A percentile compares a stretch with the other conserved stretches of the same genome.
Conservation (phyloP, 2,797 vertebrate species). For the Hirundo rustica region DNA sequence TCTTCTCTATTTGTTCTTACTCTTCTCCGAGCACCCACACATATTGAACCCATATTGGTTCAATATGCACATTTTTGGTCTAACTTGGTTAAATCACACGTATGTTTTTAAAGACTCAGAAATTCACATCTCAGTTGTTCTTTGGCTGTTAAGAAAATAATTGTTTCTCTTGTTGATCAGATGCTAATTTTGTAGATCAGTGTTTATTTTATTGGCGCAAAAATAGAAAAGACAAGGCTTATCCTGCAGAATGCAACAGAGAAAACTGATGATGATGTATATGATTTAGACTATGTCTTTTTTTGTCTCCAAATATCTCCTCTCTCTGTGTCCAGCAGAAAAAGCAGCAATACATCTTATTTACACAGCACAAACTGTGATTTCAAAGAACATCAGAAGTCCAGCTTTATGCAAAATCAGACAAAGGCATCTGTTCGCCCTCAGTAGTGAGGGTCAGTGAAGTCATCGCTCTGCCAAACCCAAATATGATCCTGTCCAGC, state of each 20-base stretch:
- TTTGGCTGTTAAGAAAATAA: not conserved
- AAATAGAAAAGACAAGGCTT: not conserved
- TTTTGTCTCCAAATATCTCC: not conserved
- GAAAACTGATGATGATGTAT: not conserved
- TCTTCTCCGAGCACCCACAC: accelerated
- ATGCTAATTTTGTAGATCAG: not conserved
- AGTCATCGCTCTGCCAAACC: not conserved
- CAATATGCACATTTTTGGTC: not conserved
- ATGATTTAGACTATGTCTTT: not conserved
- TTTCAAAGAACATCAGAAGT: not conserved
- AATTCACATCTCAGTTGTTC: not conserved
- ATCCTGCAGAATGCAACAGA: not conserved
- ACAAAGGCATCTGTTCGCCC: not conserved
- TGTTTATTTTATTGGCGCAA: not conserved
- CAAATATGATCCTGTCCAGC: not conserved
- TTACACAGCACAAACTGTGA: not conserved
- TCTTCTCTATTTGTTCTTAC: not conserved
- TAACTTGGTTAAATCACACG: not conserved
- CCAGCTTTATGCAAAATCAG: not conserved
- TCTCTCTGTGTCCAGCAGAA: not conserved
- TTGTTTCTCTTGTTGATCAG: not conserved
- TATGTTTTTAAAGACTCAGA: not conserved
- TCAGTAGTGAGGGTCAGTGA: not conserved
- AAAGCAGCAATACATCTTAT: not conserved
- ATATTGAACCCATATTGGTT: not conserved